phyloP scores from a whole-genome alignment of 1,140 invertebrate genomes.

The Chrysoperla carnea region DNA sequence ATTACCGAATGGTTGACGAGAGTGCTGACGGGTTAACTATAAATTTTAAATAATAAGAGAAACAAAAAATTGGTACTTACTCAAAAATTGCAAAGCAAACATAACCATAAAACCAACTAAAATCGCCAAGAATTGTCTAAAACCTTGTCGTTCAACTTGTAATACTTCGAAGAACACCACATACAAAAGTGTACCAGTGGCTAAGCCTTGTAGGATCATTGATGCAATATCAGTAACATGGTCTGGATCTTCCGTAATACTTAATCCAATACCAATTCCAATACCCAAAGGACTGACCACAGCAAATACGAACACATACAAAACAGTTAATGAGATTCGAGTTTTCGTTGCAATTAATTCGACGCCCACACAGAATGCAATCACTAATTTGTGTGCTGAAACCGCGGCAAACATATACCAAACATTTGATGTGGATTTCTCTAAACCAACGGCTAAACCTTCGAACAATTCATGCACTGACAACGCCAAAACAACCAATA shows the following conservation, averaged over 20 bases:
- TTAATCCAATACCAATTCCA: constrained; percentile 24
- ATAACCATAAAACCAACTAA: constrained; percentile 58
- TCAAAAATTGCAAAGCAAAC: constrained; percentile 49
- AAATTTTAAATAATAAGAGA: not conserved
- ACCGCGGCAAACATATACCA: constrained; percentile 37
- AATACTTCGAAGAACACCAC: constrained; percentile 52
- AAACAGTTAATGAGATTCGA: constrained; percentile 14
- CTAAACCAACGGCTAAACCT: constrained; percentile 75
- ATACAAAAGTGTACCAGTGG: constrained; percentile 44
- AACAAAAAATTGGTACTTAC: constrained; percentile 36
- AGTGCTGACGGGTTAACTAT: too few species aligned
- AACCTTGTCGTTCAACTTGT: constrained; percentile 34
- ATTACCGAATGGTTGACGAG: too few species aligned
- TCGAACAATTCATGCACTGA: constrained; percentile 86
- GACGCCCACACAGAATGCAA: constrained; percentile 34
- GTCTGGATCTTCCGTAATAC: constrained; percentile 3
- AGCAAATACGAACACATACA: constrained; percentile 30
- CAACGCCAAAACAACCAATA: constrained; percentile 69
- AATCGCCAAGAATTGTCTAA: constrained; percentile 48
- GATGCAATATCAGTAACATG: constrained; percentile 11
- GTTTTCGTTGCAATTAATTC: constrained; percentile 23
- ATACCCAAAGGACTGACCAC: constrained; percentile 34
- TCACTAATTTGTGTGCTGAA: constrained; percentile 36
- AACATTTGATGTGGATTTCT: constrained; percentile 43
- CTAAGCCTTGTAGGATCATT: constrained; percentile 33